A percentile compares a stretch with the other conserved stretches of the same genome.
Conservation (phyloP, 2,113 vertebrate genomes). For the Alectura lathami region DNA sequence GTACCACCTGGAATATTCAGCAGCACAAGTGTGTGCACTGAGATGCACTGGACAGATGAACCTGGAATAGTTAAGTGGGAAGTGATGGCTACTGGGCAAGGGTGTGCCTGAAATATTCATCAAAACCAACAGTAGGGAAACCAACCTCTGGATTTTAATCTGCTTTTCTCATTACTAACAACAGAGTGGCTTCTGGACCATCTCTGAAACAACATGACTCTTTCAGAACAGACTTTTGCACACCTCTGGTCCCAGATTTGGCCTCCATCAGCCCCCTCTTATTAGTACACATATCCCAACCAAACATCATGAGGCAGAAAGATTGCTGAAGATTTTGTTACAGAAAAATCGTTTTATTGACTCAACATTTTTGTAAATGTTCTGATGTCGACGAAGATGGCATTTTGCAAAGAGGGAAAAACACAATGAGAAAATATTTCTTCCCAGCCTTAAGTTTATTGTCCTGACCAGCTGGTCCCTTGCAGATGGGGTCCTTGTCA, state of each 20-base stretch:
- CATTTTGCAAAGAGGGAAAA: not conserved
- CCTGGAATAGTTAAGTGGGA: not conserved
- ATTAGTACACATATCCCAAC: not conserved
- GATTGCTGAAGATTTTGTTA: not conserved
- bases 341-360: not conserved
- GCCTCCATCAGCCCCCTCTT: not conserved
- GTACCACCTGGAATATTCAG: constrained; percentile 20
- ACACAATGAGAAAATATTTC: not conserved
- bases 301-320: not conserved
- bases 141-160: not conserved
- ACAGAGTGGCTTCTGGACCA: not conserved
- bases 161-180: not conserved
- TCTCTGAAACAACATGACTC: not conserved
- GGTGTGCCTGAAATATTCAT: not conserved
- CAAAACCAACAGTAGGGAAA: not conserved
- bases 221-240: not conserved
- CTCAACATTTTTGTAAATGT: not conserved
- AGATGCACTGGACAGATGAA: not conserved
- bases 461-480: not conserved
- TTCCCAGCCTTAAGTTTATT: not conserved
- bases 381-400: not conserved
- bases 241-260: not conserved
- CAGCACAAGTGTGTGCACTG: not conserved
- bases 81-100: not conserved
- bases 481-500: not conserved